Evolutionary conservation across 2,113 vertebrate genomes (phyloP).

Genomic region (Halcyon malimbica): DNA sequence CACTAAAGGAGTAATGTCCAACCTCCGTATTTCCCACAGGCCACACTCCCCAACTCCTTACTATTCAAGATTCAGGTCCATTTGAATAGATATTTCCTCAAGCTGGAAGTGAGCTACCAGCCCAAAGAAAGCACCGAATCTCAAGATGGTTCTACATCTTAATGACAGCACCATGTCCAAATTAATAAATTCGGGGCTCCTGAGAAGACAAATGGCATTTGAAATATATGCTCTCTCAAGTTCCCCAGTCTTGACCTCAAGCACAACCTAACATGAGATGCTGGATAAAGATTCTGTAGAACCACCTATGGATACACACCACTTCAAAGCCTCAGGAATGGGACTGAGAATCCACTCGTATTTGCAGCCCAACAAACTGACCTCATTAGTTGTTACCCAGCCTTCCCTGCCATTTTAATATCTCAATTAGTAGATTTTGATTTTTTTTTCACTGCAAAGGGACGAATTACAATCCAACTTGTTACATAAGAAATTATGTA

Average conservation of each 20-base stretch:
- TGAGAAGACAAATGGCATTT: background rate
- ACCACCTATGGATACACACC: fast-evolving
- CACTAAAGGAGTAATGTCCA: background rate
- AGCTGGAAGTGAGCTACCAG: background rate
- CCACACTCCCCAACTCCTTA: background rate
- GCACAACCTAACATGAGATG: background rate
- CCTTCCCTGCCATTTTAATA: background rate
- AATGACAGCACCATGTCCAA: background rate
- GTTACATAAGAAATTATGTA: background rate
- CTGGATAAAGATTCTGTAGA: background rate
- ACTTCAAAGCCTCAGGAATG: background rate
- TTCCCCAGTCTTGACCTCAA: background rate
- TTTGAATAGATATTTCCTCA: background rate
- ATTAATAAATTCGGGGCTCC: background rate
- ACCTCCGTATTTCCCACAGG: background rate
- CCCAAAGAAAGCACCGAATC: background rate
- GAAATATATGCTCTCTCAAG: background rate
- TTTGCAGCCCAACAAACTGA: background rate
- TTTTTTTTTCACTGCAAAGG: background rate
- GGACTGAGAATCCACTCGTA: background rate
- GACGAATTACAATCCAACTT: background rate
- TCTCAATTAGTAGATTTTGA: background rate
- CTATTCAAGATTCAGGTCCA: background rate
- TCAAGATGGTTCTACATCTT: background rate
- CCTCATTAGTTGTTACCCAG: background rate